Percentiles rank a stretch among this genome's conserved stretches.
Evolutionary conservation across 1,140 invertebrate species (phyloP).

Genomic region (Olivierus martensii): DNA sequence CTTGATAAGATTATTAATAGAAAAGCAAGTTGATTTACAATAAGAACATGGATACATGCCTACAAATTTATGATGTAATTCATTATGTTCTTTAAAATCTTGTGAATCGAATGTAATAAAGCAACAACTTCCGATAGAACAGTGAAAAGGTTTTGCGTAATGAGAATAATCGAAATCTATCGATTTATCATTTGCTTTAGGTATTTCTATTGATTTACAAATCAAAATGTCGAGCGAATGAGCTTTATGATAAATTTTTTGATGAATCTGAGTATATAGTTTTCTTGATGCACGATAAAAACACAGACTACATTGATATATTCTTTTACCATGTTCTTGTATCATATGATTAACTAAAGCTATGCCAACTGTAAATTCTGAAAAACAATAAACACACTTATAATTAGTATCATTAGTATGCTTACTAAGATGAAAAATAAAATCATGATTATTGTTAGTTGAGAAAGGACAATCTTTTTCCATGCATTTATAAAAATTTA

Average conservation of each 20-base stretch:
- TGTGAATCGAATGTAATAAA: conserved; percentile 3
- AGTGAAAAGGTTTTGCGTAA: conserved; percentile 5
- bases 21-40: conserved; percentile 8
- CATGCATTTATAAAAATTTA: too few species aligned
- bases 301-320: conserved; percentile 8
- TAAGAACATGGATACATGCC: conserved; percentile 5
- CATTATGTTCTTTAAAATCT: conserved; percentile 6
- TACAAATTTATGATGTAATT: background rate
- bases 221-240: background rate
- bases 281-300: conserved; percentile 11
- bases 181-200: too few species aligned
- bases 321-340: background rate
- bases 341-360: conserved; percentile 2
- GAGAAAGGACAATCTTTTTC: too few species aligned
- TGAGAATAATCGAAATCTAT: background rate
- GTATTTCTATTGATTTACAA: background rate
- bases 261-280: conserved; percentile 7
- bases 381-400: conserved; percentile 6
- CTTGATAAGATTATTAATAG: conserved; percentile 11
- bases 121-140: conserved; percentile 4
- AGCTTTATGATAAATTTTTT: background rate
- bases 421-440: too few species aligned
- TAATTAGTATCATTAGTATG: too few species aligned
- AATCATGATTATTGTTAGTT: too few species aligned
- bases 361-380: background rate